phyloP scores from a whole-genome alignment of 2,113 vertebrate species.

The Toxostoma redivivum region DNA sequence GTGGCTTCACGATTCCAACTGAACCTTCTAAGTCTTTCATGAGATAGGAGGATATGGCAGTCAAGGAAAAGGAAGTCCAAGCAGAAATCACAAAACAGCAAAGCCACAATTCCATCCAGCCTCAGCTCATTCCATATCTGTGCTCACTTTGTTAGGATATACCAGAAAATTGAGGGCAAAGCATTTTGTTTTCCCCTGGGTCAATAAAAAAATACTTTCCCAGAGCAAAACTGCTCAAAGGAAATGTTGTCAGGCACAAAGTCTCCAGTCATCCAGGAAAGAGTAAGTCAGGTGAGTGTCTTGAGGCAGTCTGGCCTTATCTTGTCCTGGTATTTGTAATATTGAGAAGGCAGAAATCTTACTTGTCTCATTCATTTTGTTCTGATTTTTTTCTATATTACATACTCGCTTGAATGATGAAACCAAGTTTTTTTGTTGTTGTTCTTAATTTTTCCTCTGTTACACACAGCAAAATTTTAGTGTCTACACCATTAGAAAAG shows the following conservation, averaged over 20 bases:
- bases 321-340: neutral
- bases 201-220: neutral
- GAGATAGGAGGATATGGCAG: neutral
- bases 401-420: fast-evolving
- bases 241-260: neutral
- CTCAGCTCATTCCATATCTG: neutral
- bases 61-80: neutral
- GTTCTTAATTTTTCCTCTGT: neutral
- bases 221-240: neutral
- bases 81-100: neutral
- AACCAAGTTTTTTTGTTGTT: neutral
- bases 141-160: neutral
- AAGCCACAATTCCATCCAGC: neutral
- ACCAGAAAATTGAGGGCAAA: neutral
- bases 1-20: neutral
- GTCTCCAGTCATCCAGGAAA: neutral
- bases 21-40: neutral
- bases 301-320: neutral
- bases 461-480: neutral
- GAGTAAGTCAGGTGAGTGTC: neutral
- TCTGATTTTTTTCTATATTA: neutral
- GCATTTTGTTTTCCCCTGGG: neutral
- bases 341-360: neutral
- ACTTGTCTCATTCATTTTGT: neutral
- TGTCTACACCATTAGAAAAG: neutral